Evolutionary conservation across 2,113 vertebrate genomes (phyloP), one percentile per base, ranked within the genome.

Genomic region (Lampris incognitus): DNA sequence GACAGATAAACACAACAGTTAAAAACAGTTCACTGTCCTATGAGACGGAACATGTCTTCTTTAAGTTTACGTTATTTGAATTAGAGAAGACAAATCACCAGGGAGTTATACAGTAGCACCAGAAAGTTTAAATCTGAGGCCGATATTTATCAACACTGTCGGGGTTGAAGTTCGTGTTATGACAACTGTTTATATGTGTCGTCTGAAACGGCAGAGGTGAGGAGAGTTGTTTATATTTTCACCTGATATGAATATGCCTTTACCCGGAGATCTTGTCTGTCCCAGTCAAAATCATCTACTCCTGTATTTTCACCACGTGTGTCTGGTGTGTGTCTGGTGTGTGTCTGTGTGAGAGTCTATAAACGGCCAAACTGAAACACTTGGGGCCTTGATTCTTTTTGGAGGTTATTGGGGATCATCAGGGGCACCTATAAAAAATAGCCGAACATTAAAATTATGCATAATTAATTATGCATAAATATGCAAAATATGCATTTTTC

Each of bases 271-370:
- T 24, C 24, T 24, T 55, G 40, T 57, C 8, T 5, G 39, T 56
- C 63, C 49, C n/a, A 9, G 44, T 24, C 71, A 71, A 81, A 74
- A 62, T 2, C 55, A 59, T 52, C 37, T 39, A 69, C 58, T 59
- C 37, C 48, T 79, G 24, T 24, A 24, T n/a, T 72, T 78, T 75
- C 56, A 60, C 67, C 76, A 24, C 24, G 24, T 24, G 24, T 24
- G 24, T 24, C 24, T 24, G 24, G 24, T 24, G 24, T 24, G 24
- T 24, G 24, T 24, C 24, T 24, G 24, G 24, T 24, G 24, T 24
- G 24, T 24, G 24, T 24, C 24, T 24, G 24, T 24, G 24, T 24
- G 24, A 24, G 24, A 24, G 24, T 24, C 24, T 24, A 0, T 24
- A 24, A 24, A 24, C 24, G 24, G 24, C 24, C 24, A 24, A 24